These are phyloP conservation scores for Dicranocentrus wangi DNA, from an alignment of 2,888 invertebrate species.

Conservation along the genomic window DNA sequence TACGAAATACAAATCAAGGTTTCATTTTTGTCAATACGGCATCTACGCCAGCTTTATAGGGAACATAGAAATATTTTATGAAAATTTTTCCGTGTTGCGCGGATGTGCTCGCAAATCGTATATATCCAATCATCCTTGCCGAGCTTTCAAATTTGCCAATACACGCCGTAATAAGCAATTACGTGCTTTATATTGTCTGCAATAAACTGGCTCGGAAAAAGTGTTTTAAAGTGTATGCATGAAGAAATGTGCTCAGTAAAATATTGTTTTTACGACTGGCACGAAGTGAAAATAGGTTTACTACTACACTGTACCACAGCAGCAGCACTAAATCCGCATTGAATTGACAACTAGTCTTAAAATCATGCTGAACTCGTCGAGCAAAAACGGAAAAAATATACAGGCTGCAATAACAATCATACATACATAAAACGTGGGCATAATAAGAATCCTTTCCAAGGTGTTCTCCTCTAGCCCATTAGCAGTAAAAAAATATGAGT, in stretches of 20 bases:
- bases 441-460: too few relatives aligned
- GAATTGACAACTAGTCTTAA: neutral
- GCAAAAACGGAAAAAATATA: too few relatives aligned
- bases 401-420: too few relatives aligned
- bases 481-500: conserved; percentile 51
- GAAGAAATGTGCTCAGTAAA: conserved; percentile 32
- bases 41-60: too few relatives aligned
- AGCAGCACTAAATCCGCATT: neutral
- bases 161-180: too few relatives aligned
- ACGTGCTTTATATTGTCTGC: conserved; percentile 43
- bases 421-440: conserved; percentile 29
- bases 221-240: conserved; percentile 45
- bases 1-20: conserved; percentile 29
- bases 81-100: too few relatives aligned
- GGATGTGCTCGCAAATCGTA: too few relatives aligned
- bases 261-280: conserved; percentile 9
- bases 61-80: too few relatives aligned
- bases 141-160: too few relatives aligned
- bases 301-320: conserved; percentile 27
- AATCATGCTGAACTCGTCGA: too few relatives aligned
- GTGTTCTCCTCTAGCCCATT: conserved; percentile 58
- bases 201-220: conserved; percentile 36
- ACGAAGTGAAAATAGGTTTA: conserved; percentile 26
- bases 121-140: too few relatives aligned
- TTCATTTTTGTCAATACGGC: conserved; percentile 25